These are phyloP conservation scores for Chiloscyllium punctatum DNA, from an alignment of 2,797 vertebrate genomes.

Conservation along the genomic window DNA sequence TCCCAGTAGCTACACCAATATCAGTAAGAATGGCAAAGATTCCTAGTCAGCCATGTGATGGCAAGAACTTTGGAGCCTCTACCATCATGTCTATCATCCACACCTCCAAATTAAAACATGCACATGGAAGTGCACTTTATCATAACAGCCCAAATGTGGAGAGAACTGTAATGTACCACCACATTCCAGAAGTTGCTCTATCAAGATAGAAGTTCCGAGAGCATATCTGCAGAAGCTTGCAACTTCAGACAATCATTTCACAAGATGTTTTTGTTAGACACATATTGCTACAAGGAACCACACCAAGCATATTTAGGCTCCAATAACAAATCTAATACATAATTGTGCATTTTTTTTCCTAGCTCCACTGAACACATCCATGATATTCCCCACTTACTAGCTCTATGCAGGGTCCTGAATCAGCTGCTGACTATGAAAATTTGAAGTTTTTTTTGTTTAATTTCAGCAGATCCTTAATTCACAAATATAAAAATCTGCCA, in stretches of 20 bases:
- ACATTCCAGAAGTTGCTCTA: neutral
- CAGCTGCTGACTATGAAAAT: neutral
- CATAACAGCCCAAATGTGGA: neutral
- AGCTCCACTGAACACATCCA: neutral
- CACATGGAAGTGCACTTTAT: neutral
- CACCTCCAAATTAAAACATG: neutral
- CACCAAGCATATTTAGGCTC: neutral
- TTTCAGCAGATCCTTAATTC: neutral
- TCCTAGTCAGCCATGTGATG: neutral
- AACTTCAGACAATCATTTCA: neutral
- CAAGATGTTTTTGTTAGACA: neutral
- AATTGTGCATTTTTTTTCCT: neutral
- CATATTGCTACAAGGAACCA: neutral
- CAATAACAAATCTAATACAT: constrained; percentile 11
- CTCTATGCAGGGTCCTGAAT: neutral
- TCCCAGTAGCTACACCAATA: neutral
- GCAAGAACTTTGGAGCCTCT: neutral
- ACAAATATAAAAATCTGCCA: neutral
- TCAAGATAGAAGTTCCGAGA: neutral
- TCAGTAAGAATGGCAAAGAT: neutral
- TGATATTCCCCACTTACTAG: constrained; percentile 23
- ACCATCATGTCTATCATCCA: neutral
- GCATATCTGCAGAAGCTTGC: neutral
- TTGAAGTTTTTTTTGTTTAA: neutral
- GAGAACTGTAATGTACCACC: neutral